phyloP scores from a whole-genome alignment of 2,797 vertebrate species.

The Hephaestus fuliginosus region DNA sequence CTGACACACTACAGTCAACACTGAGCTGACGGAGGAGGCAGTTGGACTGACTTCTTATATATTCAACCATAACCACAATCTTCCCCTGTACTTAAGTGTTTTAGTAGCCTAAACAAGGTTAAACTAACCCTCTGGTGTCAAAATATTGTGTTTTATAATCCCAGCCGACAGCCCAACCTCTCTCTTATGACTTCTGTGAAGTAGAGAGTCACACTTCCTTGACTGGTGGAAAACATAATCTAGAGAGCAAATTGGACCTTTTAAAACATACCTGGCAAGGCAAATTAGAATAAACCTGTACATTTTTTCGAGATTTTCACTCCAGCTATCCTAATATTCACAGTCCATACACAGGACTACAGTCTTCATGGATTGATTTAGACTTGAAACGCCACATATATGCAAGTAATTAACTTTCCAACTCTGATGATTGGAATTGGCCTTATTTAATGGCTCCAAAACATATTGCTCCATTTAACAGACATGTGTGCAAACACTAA shows the following conservation, averaged over 20 bases:
- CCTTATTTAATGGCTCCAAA: not conserved
- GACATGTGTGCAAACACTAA: not conserved
- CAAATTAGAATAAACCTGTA: too few relatives aligned
- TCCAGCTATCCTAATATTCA: not conserved
- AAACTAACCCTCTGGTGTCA: not conserved
- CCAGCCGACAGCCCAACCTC: not conserved
- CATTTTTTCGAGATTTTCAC: not conserved
- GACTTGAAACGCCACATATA: not conserved
- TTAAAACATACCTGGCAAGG: not conserved
- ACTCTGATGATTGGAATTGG: not conserved
- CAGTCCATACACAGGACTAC: not conserved
- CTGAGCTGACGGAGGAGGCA: not conserved
- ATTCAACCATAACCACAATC: not conserved
- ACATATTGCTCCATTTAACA: constrained; percentile 23
- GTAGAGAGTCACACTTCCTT: not conserved
- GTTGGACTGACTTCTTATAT: not conserved
- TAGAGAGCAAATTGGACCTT: not conserved
- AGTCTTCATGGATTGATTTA: not conserved
- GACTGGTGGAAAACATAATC: not conserved
- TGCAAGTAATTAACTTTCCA: not conserved
- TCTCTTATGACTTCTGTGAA: not conserved
- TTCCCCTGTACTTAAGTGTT: not conserved
- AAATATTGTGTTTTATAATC: not conserved
- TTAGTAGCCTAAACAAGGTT: not conserved
- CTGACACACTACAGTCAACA: not conserved